Base-by-base conservation (phyloP, 2,888 invertebrate species). In the Drosophila subquinaria region DNA sequence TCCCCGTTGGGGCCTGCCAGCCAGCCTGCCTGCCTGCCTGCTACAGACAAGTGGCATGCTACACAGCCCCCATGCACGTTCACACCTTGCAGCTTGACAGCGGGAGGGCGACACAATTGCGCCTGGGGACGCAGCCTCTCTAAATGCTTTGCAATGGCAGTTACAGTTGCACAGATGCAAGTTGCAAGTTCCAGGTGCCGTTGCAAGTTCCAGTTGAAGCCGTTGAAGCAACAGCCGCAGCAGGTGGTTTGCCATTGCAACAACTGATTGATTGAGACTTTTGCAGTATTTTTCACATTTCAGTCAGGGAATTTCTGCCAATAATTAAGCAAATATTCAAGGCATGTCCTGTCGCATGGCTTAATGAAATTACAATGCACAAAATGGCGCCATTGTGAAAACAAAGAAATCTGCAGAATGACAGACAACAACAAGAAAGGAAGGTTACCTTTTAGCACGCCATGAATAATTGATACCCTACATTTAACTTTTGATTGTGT, bases 361-460 rank as follows among this genome's bases (percentile, higher is more conserved):
- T 76, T 88, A 84, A 84, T 84, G 81, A 81, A 84, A 84, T 84
- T 85, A 85, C 79, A 76, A 76, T 76, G 72, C 73, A 66, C 70
- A 67, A 78, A 80, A 79, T 79, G 79, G 69, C 67, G 69, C 38
- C 38, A 65, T 53, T 50, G 62, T 42, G 65, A 70, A 73, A 70
- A 79, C 65, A 69, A 70, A 61, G 76, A 77, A 65, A 74, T 77
- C 74, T 57, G 66, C 60, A 40, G 78, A 74, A 61, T 60, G 50
- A 70, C 59, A 69, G 23, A 62, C 55, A 73, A 38, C 23, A 23
- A n/a, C 38, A 11, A 38, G 13, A 2, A n/a, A n/a, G n/a, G 2
- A 38, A n/a, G 6, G 3, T 6, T n/a, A 10, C 10, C 3, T 38
- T 38, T n/a, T 8, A 3, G n/a, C n/a, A 38, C 6, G n/a, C n/a